These are phyloP conservation scores for Mycetomoellerius zeteki DNA, from an alignment of 1,140 invertebrate genomes.

Conservation along the genomic window DNA sequence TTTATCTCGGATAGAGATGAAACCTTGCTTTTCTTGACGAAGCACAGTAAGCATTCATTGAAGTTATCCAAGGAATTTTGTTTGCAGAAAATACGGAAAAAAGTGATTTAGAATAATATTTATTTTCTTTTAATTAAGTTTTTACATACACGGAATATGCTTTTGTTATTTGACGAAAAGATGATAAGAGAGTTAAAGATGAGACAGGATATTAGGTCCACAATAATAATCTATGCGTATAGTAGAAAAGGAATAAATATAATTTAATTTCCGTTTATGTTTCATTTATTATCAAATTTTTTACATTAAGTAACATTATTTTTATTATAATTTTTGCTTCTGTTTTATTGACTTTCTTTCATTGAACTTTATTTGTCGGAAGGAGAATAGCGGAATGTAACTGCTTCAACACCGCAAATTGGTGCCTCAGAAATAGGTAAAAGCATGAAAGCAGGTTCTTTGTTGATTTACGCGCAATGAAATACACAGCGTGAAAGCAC, in stretches of 20 bases:
- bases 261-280: neutral
- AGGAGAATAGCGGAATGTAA: neutral
- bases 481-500: conserved; percentile 29
- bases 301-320: neutral
- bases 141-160: neutral
- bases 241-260: neutral
- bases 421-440: conserved; percentile 18
- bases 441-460: conserved; percentile 35
- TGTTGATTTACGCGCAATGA: conserved; percentile 33
- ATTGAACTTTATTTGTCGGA: neutral
- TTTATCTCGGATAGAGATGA: neutral
- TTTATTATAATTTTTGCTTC: neutral
- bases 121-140: neutral
- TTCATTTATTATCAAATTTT: neutral
- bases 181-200: neutral
- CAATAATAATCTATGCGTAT: neutral
- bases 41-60: conserved; percentile 4
- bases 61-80: conserved; percentile 37
- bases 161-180: neutral
- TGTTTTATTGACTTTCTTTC: neutral
- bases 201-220: neutral
- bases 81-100: neutral
- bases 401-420: neutral
- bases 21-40: conserved; percentile 2
- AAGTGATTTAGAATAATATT: conserved; percentile 16